Conservation (phyloP, 2,113 vertebrate species). For the Atherinomorus stipes region DNA sequence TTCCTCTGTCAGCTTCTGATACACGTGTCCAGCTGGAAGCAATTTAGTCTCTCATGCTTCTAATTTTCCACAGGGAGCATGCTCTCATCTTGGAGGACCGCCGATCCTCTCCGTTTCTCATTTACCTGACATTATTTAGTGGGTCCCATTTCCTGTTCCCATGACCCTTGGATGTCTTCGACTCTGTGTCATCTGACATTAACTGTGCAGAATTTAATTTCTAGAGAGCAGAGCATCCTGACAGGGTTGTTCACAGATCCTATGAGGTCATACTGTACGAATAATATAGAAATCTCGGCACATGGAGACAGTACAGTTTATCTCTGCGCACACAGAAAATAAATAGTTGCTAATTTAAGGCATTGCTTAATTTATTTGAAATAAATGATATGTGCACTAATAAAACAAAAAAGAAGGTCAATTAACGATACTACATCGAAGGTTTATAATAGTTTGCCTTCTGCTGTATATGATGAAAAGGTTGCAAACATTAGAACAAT, state of each 20-base stretch:
- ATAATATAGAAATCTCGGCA: constrained; percentile 28
- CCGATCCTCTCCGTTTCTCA: constrained; percentile 57
- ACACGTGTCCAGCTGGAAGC: constrained; percentile 72
- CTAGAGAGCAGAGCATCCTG: constrained; percentile 65
- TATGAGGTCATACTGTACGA: constrained; percentile 40
- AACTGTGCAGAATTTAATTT: constrained; percentile 68
- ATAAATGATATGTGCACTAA: neutral
- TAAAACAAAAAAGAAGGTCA: too few relatives aligned
- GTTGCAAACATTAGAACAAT: neutral
- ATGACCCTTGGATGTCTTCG: constrained; percentile 68
- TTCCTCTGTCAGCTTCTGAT: constrained; percentile 38
- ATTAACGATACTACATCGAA: too few relatives aligned
- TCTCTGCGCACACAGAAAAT: constrained; percentile 1
- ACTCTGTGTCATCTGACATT: constrained; percentile 60
- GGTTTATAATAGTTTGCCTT: too few relatives aligned
- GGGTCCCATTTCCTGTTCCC: constrained; percentile 63
- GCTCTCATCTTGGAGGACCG: constrained; percentile 53
- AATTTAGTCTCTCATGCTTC: constrained; percentile 76
- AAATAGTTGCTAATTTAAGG: constrained; percentile 8
- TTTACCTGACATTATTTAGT: constrained; percentile 71
- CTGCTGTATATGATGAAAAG: neutral
- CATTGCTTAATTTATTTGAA: neutral
- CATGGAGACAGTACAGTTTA: neutral
- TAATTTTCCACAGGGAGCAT: constrained; percentile 70
- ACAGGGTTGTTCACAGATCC: constrained; percentile 41